Conservation (phyloP, 2,888 invertebrate genomes). For the Hipparchia semele region DNA sequence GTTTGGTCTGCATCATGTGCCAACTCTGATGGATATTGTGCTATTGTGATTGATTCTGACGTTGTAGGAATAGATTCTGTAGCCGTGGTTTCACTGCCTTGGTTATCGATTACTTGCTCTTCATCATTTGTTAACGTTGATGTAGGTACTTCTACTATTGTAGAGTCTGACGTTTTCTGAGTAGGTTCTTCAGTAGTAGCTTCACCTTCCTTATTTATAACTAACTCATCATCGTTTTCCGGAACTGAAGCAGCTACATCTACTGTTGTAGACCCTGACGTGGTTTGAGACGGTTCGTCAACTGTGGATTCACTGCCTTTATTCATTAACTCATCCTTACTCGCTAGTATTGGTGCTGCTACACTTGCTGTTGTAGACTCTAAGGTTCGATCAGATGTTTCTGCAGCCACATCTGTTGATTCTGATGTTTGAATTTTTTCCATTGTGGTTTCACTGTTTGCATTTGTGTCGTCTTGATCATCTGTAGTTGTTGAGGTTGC, state of each 20-base stretch:
- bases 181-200: neutral
- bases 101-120: neutral
- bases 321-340: neutral
- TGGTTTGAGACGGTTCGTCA: neutral
- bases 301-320: neutral
- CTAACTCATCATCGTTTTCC: constrained; percentile 39
- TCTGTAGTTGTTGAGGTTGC: neutral
- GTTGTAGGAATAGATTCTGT: neutral
- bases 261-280: neutral
- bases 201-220: neutral
- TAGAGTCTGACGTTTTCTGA: neutral
- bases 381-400: constrained; percentile 48
- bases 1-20: neutral
- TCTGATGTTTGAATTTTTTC: no score
- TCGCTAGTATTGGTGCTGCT: neutral
- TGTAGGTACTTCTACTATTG: neutral
- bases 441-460: constrained; percentile 61
- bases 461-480: constrained; percentile 29
- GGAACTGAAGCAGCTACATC: constrained; percentile 43
- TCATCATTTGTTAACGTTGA: neutral
- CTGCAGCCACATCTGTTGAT: constrained; percentile 43
- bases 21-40: neutral
- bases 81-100: neutral
- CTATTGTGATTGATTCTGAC: neutral
- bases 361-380: neutral